Evolutionary conservation across 2,888 invertebrate species (phyloP), one percentile per base, ranked within the genome.

Genomic region (Epinotia brunnichana): DNA sequence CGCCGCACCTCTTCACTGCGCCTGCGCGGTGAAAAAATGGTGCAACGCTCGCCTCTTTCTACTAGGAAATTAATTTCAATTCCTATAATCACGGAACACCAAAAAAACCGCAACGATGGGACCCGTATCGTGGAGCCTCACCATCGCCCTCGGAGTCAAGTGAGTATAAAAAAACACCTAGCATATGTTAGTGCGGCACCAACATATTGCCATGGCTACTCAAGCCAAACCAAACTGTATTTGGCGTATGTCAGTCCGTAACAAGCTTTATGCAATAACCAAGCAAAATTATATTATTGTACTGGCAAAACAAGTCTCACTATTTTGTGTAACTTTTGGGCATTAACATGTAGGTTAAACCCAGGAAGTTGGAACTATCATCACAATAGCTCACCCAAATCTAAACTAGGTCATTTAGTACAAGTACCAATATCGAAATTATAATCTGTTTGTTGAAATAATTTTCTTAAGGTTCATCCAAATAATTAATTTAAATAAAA

Each of bases 1-100:
- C 94, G 94, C 76, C 95, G 95, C 85, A 94, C 95, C 80, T 92
- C 94, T 72, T 95, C 96, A 86, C 87, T 95, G 94, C 95, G 96
- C 83, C 85, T 96, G 94, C 95, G 95, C 88, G 95, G 95, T 83
- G 95, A 95, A 90, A 92, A 93, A 88, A 93, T 93, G 90, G 89
- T 92, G 90, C 93, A 91, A 82, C 92, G 93, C 76, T 94, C 94
- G 83, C 94, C 92, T 83, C 86, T 91, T 84, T 87, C 88, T 86
- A 91, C 89, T 81, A 91, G 89, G 86, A 93, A 86, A 90, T 88
- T 91, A 86, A 94, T 94, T 84, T 94, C 94, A 80, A 90, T 94
- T 85, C 94, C 94, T 80, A 90, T 94, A 93, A 94, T 95, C 94
- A 94, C 94, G 94, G 95, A 95, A 94, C 87, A 91, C 79, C 91